phyloP scores from a whole-genome alignment of 2,888 invertebrate genomes.

The Eledone cirrhosa region DNA sequence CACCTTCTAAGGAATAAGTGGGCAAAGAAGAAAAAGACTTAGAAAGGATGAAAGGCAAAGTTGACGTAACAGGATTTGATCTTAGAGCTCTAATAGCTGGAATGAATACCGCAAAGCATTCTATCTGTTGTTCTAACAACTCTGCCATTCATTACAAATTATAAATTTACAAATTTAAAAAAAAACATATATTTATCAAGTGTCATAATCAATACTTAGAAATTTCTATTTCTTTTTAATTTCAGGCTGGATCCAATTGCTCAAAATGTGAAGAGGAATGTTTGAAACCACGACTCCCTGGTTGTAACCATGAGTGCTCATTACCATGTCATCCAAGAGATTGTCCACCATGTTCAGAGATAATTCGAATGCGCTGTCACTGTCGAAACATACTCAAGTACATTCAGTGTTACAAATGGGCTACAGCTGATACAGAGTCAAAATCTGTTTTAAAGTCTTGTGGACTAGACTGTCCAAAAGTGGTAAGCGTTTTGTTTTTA shows the following conservation, averaged over 20 bases:
- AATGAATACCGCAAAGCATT: too few relatives aligned
- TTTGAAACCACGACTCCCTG: conserved; percentile 70
- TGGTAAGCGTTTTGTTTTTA: conserved; percentile 73
- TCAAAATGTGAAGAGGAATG: conserved; percentile 62
- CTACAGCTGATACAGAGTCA: conserved; percentile 66
- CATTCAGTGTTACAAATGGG: conserved; percentile 77
- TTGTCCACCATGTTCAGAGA: conserved; percentile 78
- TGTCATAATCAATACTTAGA: too few relatives aligned
- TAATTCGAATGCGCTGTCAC: conserved; percentile 75
- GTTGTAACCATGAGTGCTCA: conserved; percentile 79
- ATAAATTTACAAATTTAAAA: too few relatives aligned
- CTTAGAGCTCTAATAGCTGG: too few relatives aligned
- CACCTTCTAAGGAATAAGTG: too few relatives aligned
- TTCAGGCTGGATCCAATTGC: conserved; percentile 63
- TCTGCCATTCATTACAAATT: too few relatives aligned
- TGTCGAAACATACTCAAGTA: conserved; percentile 82
- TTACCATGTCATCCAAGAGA: conserved; percentile 72
- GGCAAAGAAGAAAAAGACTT: too few relatives aligned
- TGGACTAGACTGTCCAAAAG: conserved; percentile 86
- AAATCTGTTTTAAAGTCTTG: conserved; percentile 73
- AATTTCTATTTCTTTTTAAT: conserved; percentile 8
- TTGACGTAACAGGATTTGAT: too few relatives aligned
- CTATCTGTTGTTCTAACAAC: too few relatives aligned
- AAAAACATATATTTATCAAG: too few relatives aligned
- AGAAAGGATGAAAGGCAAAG: too few relatives aligned